Base-by-base conservation (phyloP, 2,888 invertebrate species). In the Caenorhabditis sp. region DNA sequence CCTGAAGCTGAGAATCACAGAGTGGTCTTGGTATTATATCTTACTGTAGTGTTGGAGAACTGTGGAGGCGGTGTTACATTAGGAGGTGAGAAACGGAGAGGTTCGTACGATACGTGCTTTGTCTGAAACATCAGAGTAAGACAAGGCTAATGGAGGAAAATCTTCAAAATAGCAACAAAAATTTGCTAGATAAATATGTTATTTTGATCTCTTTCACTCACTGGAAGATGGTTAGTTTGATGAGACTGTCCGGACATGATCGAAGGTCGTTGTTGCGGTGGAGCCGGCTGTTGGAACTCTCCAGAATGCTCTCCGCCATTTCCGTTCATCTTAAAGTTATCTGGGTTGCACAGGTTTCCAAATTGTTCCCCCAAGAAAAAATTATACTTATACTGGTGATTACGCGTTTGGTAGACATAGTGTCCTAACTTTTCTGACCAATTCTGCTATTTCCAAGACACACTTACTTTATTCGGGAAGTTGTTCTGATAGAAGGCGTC, bases 41-140 rank as follows among this genome's bases (percentile, higher is more conserved):
- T n/a, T n/a, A n/a, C n/a, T n/a, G n/a, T n/a, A n/a, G n/a, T 71
- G n/a, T 18, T 28, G 2, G 68, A 28, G 35, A 77, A 68, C 26
- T 64, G 70, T 32, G 64, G 65, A 5, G 82, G 81, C 11, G 82
- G 82, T 22, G 82, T 82, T 3, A 82, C 78, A 26, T 72, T 79
- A 18, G 82, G 82, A 6, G 82, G 82, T n/a, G 82, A 82, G 50
- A 82, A 82, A 13, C 82, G 78, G 2, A 77, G 70, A 13, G 78
- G 68, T 18, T 82, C 82, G 50, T 68, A 78, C 8, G 50, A 50
- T 22, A 62, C 56, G 50, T 77, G 60, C 40, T 77, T 71, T 6
- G 60, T 67, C 81, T 77, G 69, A 28, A 72, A 80, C 9, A 65
- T n/a, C n/a, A n/a, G n/a, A n/a, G n/a, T n/a, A n/a, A n/a, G n/a